Percentiles rank a stretch among this genome's conserved stretches.
Evolutionary conservation across 2,797 vertebrate genomes (phyloP).

Genomic region (Graptemys geographica): DNA sequence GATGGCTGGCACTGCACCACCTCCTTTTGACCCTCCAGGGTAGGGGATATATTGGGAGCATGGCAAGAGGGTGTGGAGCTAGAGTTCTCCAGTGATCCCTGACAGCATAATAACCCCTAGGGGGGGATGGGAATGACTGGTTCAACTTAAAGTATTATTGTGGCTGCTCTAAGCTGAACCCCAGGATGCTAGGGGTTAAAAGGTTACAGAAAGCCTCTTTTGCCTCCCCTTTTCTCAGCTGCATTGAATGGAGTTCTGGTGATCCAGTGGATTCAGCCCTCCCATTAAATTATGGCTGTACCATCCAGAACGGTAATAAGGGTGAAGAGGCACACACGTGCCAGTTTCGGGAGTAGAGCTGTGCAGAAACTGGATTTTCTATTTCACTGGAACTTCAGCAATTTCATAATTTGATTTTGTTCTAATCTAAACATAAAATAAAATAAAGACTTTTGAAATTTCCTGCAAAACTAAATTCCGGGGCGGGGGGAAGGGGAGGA

Average conservation of each 20-base stretch:
- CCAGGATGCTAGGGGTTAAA: no score
- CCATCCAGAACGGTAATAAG: neutral
- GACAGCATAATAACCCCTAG: neutral
- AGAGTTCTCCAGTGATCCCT: neutral
- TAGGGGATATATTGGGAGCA: neutral
- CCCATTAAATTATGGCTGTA: no score
- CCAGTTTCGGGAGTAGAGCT: neutral
- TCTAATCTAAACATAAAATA: neutral
- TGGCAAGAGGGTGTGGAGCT: fast-evolving
- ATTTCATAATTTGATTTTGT: neutral
- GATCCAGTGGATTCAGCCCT: neutral
- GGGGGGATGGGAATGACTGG: neutral
- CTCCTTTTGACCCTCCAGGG: neutral
- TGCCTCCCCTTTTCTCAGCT: neutral
- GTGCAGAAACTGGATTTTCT: fast-evolving
- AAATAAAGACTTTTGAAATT: neutral
- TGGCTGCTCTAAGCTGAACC: no score
- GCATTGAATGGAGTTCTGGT: neutral
- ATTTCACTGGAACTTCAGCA: neutral
- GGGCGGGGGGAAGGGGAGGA: neutral
- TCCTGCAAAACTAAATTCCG: neutral
- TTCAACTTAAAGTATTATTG: neutral
- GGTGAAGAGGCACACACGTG: neutral
- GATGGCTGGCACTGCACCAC: neutral
- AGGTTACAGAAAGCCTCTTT: no score